Conservation (phyloP, 2,113 vertebrate genomes). For the Ailurus styani region DNA sequence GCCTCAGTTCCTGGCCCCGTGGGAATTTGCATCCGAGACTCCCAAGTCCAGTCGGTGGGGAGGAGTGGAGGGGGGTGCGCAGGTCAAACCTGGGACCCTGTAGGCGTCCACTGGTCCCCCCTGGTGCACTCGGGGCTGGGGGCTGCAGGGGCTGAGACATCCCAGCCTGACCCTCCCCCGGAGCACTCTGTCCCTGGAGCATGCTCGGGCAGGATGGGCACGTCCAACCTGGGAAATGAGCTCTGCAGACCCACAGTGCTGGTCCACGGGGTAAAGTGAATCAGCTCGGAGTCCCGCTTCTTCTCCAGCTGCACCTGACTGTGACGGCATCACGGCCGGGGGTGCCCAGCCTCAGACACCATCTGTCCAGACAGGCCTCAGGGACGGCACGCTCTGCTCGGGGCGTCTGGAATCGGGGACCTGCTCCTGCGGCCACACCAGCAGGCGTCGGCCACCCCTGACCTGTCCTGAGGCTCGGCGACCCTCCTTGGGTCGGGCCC, state of each 20-base stretch:
- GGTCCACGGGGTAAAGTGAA: background rate
- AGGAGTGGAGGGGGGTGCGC: rapidly evolving
- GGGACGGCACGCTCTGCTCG: rapidly evolving
- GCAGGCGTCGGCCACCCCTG: background rate
- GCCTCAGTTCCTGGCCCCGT: background rate
- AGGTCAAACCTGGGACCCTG: background rate
- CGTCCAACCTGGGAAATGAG: rapidly evolving
- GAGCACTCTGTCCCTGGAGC: rapidly evolving
- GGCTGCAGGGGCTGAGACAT: rapidly evolving
- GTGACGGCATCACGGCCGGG: rapidly evolving
- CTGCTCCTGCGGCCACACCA: background rate
- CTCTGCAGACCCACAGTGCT: background rate
- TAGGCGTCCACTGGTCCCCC: background rate
- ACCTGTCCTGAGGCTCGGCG: background rate
- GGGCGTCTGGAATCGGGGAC: background rate
- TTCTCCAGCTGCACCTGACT: background rate
- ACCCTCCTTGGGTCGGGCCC: rapidly evolving
- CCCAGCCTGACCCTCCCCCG: background rate
- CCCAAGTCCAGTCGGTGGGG: too few species aligned
- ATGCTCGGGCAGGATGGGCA: background rate
- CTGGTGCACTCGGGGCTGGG: background rate
- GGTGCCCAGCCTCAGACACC: background rate
- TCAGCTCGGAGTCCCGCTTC: background rate
- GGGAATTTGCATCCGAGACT: background rate
- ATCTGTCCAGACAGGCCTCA: background rate